Evolutionary conservation across 2,797 vertebrate species (phyloP).

Genomic region (Brachyrhaphis roseni): DNA sequence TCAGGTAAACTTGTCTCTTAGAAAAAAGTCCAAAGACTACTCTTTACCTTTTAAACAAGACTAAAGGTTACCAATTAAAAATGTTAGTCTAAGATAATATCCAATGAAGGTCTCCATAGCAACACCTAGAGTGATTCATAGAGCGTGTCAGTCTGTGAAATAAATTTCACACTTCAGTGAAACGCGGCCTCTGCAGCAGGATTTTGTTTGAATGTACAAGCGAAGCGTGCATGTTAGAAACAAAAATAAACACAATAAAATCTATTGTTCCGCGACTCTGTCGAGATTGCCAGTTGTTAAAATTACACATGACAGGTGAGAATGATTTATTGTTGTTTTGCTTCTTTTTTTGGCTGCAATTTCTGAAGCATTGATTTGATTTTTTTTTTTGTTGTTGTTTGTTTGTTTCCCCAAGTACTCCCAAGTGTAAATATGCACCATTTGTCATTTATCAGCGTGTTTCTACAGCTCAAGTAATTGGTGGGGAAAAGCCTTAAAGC

Average conservation of each 20-base stretch:
- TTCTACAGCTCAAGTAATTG: conserved; percentile 22
- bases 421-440: neutral
- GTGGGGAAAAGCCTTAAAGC: conserved; percentile 53
- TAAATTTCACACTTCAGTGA: conserved; percentile 76
- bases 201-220: conserved; percentile 35
- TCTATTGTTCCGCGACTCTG: conserved; percentile 12
- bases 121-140: conserved; percentile 77
- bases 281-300: conserved; percentile 6
- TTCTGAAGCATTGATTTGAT: neutral
- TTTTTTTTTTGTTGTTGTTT: neutral
- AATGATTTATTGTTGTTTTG: neutral
- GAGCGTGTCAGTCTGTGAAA: conserved; percentile 75
- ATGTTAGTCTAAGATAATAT: conserved; percentile 71
- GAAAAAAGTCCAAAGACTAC: conserved; percentile 23
- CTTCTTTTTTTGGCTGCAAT: neutral
- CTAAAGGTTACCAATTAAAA: conserved; percentile 77
- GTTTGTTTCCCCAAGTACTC: neutral
- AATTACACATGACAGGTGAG: neutral
- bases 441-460: conserved; percentile 12
- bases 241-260: conserved; percentile 42
- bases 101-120: conserved; percentile 74
- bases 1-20: conserved; percentile 10
- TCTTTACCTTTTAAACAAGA: conserved; percentile 56
- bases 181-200: conserved; percentile 48
- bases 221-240: conserved; percentile 22